These are phyloP conservation scores for Aphidius ervi DNA, from an alignment of 1,140 invertebrate species.

Conservation along the genomic window DNA sequence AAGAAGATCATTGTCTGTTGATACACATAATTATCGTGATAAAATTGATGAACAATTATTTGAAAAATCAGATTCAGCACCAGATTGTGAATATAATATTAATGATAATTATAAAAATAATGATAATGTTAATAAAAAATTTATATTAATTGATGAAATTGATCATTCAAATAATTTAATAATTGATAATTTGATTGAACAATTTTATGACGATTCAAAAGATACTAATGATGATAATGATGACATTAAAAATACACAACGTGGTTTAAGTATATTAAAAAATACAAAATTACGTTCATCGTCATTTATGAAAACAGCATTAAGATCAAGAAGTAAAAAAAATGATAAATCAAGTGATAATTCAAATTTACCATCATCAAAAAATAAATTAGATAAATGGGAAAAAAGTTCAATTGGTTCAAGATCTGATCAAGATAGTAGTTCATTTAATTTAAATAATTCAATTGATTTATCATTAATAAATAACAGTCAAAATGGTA, in stretches of 20 bases:
- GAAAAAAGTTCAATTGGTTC: constrained; percentile 30
- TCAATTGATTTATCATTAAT: constrained; percentile 7
- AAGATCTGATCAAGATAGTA: constrained; percentile 24
- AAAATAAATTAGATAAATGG: constrained; percentile 36
- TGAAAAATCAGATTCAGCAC: constrained; percentile 33
- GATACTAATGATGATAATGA: neutral
- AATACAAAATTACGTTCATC: constrained; percentile 53
- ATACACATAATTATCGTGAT: constrained; percentile 19
- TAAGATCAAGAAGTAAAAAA: constrained; percentile 52
- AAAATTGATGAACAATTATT: constrained; percentile 17
- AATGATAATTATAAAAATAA: constrained; percentile 14
- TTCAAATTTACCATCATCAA: constrained; percentile 22
- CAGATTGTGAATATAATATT: constrained; percentile 28
- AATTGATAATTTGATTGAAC: neutral
- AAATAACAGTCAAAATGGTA: constrained; percentile 43
- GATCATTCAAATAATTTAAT: neutral
- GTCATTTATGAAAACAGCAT: constrained; percentile 61
- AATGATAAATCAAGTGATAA: constrained; percentile 41
- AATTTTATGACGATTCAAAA: neutral
- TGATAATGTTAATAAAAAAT: constrained; percentile 12
- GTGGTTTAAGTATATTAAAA: constrained; percentile 28
- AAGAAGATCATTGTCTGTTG: constrained; percentile 36
- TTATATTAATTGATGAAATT: neutral
- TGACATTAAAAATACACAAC: neutral
- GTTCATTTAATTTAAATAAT: constrained; percentile 5